A percentile compares a stretch with the other conserved stretches of the same genome.
phyloP scores from a whole-genome alignment of 1,140 invertebrate species.

The Gryon sp. region DNA sequence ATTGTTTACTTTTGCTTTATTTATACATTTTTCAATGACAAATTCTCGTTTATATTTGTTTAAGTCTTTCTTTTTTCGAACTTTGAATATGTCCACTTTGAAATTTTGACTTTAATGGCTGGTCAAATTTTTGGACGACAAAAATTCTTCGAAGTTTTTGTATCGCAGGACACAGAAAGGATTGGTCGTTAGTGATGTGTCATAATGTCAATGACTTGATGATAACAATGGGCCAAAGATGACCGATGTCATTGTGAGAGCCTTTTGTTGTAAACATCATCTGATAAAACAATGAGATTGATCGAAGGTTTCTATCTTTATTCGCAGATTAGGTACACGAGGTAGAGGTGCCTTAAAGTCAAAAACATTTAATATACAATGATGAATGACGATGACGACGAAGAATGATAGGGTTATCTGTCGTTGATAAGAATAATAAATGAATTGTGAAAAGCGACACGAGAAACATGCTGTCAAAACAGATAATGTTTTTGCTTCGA shows the following conservation, averaged over 20 bases:
- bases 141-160: conserved; percentile 8
- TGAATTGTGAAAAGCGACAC: not conserved
- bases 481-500: conserved; percentile 3
- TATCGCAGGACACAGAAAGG: conserved; percentile 2
- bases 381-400: conserved; percentile 37
- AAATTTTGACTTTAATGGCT: too few relatives aligned
- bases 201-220: conserved; percentile 33
- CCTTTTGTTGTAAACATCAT: conserved; percentile 47
- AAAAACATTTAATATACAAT: conserved; percentile 17
- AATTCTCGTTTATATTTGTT: too few relatives aligned
- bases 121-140: not conserved
- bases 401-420: conserved; percentile 22
- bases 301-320: conserved; percentile 33
- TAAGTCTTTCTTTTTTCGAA: too few relatives aligned
- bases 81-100: too few relatives aligned
- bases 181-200: conserved; percentile 39
- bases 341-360: not conserved
- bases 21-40: too few relatives aligned
- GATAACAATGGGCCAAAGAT: conserved; percentile 41
- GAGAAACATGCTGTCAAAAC: conserved; percentile 17
- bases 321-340: conserved; percentile 27
- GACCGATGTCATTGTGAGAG: conserved; percentile 42
- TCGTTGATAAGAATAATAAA: conserved; percentile 34
- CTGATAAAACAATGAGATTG: conserved; percentile 52
- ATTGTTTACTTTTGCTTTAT: too few relatives aligned